Evolutionary conservation across 2,113 vertebrate genomes (phyloP).

Genomic region (Oreochromis tanganicae): DNA sequence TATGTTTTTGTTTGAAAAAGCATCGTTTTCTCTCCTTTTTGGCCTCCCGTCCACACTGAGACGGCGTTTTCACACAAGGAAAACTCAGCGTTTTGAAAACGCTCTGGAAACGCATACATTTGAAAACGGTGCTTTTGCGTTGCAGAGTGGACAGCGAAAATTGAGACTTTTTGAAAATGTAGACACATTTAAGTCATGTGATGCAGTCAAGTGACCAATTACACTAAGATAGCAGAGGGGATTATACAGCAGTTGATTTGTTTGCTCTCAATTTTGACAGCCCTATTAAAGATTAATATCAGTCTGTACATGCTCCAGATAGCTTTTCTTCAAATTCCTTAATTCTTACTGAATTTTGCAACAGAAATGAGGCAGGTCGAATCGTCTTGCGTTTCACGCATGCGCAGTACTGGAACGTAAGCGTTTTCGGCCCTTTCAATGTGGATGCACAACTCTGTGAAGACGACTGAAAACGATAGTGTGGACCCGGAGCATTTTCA

Average conservation of each 20-base stretch:
- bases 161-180: not conserved
- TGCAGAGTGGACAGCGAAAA: fast-evolving
- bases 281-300: not conserved
- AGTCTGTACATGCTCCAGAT: not conserved
- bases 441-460: not conserved
- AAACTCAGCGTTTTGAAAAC: fast-evolving
- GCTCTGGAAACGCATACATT: fast-evolving
- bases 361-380: not conserved
- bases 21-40: not conserved
- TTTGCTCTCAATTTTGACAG: not conserved
- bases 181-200: not conserved
- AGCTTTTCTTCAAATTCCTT: not conserved
- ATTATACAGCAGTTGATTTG: not conserved
- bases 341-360: not conserved
- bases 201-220: not conserved
- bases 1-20: not conserved
- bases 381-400: not conserved
- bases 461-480: not conserved
- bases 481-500: fast-evolving
- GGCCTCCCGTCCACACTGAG: not conserved
- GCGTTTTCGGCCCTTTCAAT: fast-evolving
- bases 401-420: not conserved
- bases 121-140: fast-evolving
- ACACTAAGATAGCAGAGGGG: not conserved
- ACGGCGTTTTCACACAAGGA: fast-evolving